Evolutionary conservation across 2,113 vertebrate species (phyloP), one percentile per base, ranked within the genome.

Genomic region (Salvelinus namaycush): DNA sequence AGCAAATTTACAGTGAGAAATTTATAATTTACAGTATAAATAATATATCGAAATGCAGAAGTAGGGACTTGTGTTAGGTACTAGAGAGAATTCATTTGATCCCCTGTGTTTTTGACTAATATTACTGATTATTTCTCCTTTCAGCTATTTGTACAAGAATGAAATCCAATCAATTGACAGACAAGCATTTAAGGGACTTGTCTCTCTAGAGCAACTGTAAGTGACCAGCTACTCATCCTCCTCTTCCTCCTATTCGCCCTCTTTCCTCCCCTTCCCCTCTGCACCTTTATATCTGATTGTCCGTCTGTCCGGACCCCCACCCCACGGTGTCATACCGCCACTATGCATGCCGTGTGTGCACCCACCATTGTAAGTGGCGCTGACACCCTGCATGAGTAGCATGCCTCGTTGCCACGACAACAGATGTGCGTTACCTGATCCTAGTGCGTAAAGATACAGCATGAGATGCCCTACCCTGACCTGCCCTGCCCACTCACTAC

Each of bases 91-190:
- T 78, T 74, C 54, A 84, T 84, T 78, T 84, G 76, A 84, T 84
- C 68, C 44, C 79, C 18, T 65, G 14, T 74, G 34, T 74, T 31
- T 24, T 13, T 62, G 54, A 94, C 95, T 97, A 97, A 98, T 92
- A 89, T 92, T 88, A 88, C 92, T 94, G 93, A 95, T 92, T 95
- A 91, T 98, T 95, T 97, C 95, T 97, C 94, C 92, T 96, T 97
- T 92, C 97, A 99, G 97, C 95, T 99, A 99, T 96, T 95, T 99
- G 96, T 99, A 99, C 98, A 99, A 99, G 97, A 99, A 99, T 97
- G 97, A 99, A 96, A 99, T 99, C 97, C 97, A 98, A 94, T 93
- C 98, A 94, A 96, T 99, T 96, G 97, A 98, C 97, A 97, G 96
- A 95, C 96, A 99, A 93, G 97, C 98, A 88, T 99, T 99, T 97